phyloP scores from a whole-genome alignment of 2,888 invertebrate genomes.

The Cantharis nigra region DNA sequence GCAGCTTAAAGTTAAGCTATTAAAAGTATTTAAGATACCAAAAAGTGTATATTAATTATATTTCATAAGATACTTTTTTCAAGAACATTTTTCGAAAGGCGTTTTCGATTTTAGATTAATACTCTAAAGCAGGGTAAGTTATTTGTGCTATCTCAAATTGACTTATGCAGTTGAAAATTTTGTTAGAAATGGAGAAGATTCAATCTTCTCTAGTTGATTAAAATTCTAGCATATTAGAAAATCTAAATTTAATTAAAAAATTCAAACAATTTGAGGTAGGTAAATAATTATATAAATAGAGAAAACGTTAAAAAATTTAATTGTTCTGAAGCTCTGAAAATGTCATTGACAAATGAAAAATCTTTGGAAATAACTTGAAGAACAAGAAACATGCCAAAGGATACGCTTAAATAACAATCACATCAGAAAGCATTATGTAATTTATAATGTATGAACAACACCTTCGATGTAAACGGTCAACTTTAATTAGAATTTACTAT shows the following conservation, averaged over 20 bases:
- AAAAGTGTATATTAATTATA: too few species aligned
- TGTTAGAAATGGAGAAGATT: background rate
- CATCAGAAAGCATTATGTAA: conserved; percentile 46
- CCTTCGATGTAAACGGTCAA: conserved; percentile 50
- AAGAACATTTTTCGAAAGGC: too few species aligned
- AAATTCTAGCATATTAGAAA: background rate
- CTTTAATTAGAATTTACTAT: conserved; percentile 54
- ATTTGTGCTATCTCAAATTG: too few species aligned
- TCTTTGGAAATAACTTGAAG: background rate
- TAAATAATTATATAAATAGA: background rate
- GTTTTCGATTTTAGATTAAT: too few species aligned
- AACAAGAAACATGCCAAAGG: conserved; percentile 23
- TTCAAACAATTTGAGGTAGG: background rate
- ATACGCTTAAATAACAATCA: conserved; percentile 27
- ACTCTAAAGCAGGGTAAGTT: too few species aligned
- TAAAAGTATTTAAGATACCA: too few species aligned
- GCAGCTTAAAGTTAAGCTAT: too few species aligned
- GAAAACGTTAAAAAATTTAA: background rate
- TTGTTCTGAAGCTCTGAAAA: background rate
- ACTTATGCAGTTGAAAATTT: too few species aligned
- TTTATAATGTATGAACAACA: conserved; percentile 51
- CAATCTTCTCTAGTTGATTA: background rate
- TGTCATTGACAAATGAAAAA: conserved; percentile 18
- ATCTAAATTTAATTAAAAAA: background rate
- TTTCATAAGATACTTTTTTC: too few species aligned